These are phyloP conservation scores for Dasyurus viverrinus DNA, from an alignment of 2,113 vertebrate genomes.

Conservation along the genomic window DNA sequence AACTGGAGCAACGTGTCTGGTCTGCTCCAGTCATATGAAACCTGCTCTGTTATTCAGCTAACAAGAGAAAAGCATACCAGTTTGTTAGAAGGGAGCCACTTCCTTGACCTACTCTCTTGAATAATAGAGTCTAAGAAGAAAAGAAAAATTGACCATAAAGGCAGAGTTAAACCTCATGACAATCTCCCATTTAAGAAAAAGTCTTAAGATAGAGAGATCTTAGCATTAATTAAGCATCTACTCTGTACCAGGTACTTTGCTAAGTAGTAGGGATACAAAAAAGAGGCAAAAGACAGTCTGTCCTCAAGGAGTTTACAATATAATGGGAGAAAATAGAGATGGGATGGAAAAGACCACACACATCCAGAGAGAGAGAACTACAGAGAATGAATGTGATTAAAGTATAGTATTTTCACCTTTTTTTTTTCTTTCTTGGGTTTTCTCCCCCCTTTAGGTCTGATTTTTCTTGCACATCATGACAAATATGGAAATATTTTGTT, in stretches of 20 bases:
- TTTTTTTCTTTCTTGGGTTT: too few species aligned
- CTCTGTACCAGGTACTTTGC: neutral
- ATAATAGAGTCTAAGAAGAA: neutral
- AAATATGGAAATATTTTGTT: too few species aligned
- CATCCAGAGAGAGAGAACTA: too few species aligned
- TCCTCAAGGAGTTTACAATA: neutral
- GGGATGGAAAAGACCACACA: too few species aligned
- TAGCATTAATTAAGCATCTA: neutral
- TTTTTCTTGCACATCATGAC: too few species aligned
- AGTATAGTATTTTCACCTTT: too few species aligned
- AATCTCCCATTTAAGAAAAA: neutral
- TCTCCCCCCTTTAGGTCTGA: too few species aligned
- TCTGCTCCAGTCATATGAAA: neutral
- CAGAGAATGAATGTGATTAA: too few species aligned
- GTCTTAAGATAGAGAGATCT: neutral
- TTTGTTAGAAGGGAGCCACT: neutral
- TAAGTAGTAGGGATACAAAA: neutral
- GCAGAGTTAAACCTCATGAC: neutral
- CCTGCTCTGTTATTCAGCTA: neutral
- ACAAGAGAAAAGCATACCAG: neutral
- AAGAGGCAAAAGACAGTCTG: neutral
- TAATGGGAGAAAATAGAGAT: neutral
- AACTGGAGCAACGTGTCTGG: rapidly evolving
- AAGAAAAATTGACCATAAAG: neutral
- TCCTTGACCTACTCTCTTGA: neutral